Evolutionary conservation across 2,797 vertebrate species (phyloP), one percentile per base, ranked within the genome.

Genomic region (Oreochromis grahami): DNA sequence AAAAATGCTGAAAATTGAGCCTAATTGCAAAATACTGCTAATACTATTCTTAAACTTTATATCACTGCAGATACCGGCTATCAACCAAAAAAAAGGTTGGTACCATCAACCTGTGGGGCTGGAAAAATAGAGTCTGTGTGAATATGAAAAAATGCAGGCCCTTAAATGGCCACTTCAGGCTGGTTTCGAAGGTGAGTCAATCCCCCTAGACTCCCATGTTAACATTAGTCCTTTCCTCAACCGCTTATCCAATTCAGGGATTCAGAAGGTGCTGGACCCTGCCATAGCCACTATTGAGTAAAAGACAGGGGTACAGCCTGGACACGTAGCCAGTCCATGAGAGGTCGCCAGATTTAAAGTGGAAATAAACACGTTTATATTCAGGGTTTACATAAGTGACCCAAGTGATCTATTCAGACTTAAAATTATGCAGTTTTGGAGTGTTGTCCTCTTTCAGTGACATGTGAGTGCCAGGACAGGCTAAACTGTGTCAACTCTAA

Each of bases 211-310:
- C 43, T 50, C 43, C 26, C 43, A 19, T 32, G 15, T 32, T n/a
- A 13, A 50, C 45, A n/a, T n/a, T 13, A 29, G 29, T 70, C 38
- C 5, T 32, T 48, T 50, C 11, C 1, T 74, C 6, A 74, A 32
- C 43, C 11, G 3, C 26, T 29, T 32, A 6, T 10, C 38, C 21
- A 70, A 10, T 13, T 48, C 4, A 50, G 70, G 21, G 4, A 32
- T 26, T 14, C 38, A 1, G 13, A 13, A 43, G 1, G 65, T n/a
- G 38, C 21, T 26, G 65, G 38, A 0, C n/a, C 5, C 21, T 10
- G 21, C 38, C 13, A 0, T 24, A 70, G 21, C 0, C 0, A 1
- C 8, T 21, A 15, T 15, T 68, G 34, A 21, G 34, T 41, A 41
- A 68, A 68, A 43, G n/a, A 12, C n/a, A 9, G 21, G 65, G 38